Base-by-base conservation (phyloP, 1,140 invertebrate species). In the Orchestia grillus region DNA sequence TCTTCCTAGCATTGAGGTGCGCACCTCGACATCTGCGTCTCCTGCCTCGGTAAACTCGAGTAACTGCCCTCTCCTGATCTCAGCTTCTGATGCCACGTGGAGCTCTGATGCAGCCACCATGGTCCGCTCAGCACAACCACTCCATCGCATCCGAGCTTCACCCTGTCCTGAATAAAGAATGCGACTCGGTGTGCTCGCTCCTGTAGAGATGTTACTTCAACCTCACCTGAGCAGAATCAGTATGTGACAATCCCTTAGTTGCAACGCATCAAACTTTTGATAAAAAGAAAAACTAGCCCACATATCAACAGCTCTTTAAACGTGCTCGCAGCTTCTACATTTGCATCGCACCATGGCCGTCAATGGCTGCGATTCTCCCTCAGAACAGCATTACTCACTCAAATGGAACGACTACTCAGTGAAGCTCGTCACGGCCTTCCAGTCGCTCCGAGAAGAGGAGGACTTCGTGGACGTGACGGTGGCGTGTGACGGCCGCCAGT, bases 391-490 rank as follows among this genome's bases (percentile, higher is more conserved):
- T 97, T 98, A 98, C 97, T 98, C 98, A 96, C 97, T 98, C 96
- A 98, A 98, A 96, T 98, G 98, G 98, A 98, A 98, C 97, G 98
- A 98, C 97, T 98, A 98, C 97, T 97, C 98, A 96, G 98, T 98
- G 96, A 98, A 98, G 97, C 98, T 98, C 97, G 98, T 98, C 96
- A 98, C 98, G 97, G 98, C 98, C 87, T 98, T 99, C 97, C 98
- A 98, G 97, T 98, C 98, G 95, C 97, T 99, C 96, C 97, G 98
- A 90, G 98, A 98, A 96, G 98, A 98, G 97, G 98, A 98, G 97
- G 98, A 98, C 97, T 98, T 99, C 96, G 98, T 98, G 92, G 98
- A 99, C 98, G 98, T 99, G 11, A 99, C 98, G 57, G 97, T 99
- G 96, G 98, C 98, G 97, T 99, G 98, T 97, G 98, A 99, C 97